These are phyloP conservation scores for Drosophila pandora DNA, from an alignment of 1,140 invertebrate genomes.

Conservation along the genomic window DNA sequence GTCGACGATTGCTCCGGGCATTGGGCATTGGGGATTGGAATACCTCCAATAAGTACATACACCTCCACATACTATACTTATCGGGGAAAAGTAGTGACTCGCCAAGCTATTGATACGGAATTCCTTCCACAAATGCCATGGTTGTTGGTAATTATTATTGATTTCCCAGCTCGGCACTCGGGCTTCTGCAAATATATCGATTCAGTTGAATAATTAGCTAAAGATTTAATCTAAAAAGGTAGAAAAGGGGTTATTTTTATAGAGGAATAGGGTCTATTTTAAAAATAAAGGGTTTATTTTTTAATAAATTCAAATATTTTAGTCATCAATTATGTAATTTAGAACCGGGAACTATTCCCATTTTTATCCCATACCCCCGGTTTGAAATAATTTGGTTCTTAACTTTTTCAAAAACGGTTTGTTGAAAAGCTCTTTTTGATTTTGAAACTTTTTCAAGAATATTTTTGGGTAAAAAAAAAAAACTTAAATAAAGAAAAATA, in stretches of 20 bases:
- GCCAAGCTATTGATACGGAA: slow-evolving; percentile 31
- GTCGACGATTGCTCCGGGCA: slow-evolving; percentile 39
- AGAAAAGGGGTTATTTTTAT: slow-evolving; percentile 1
- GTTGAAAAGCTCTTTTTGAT: too few species aligned
- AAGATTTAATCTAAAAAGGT: not conserved
- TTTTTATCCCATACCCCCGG: too few species aligned
- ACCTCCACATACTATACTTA: slow-evolving; percentile 9
- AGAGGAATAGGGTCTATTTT: not conserved
- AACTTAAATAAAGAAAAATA: not conserved
- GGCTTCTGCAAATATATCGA: slow-evolving; percentile 17
- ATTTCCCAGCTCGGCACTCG: slow-evolving; percentile 30
- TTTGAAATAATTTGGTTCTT: too few species aligned
- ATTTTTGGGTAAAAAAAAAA: too few species aligned
- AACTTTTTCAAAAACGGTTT: too few species aligned
- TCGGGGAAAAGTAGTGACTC: slow-evolving; percentile 17
- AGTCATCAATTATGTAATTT: too few species aligned
- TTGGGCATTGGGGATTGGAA: not conserved
- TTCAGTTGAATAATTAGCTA: slow-evolving; percentile 17
- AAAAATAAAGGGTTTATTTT: too few species aligned
- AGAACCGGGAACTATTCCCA: too few species aligned
- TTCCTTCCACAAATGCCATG: not conserved
- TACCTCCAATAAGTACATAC: slow-evolving; percentile 1
- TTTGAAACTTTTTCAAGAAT: too few species aligned
- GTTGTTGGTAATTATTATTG: slow-evolving; percentile 62
- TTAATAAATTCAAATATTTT: too few species aligned